A percentile compares a stretch with the other conserved stretches of the same genome.
Conservation (phyloP, 2,888 invertebrate genomes). For the Pyralis farinalis region DNA sequence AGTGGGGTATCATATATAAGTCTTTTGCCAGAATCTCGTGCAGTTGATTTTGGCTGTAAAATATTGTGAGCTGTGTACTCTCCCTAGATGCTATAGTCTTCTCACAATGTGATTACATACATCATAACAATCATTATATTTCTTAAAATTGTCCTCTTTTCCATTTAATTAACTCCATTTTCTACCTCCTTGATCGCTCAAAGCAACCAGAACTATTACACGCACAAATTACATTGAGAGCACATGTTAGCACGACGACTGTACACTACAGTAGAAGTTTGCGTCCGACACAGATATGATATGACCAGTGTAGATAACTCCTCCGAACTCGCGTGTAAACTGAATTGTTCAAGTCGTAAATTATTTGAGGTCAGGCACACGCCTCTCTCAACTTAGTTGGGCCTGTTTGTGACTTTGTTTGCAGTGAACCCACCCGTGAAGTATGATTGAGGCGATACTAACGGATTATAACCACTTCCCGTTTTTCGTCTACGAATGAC, state of each 20-base stretch:
- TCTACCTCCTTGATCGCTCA: conserved; percentile 38
- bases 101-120: too few relatives aligned
- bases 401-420: conserved; percentile 57
- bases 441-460: conserved; percentile 45
- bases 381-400: conserved; percentile 47
- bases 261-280: conserved; percentile 42
- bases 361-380: conserved; percentile 65
- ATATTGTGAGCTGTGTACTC: too few relatives aligned
- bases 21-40: too few relatives aligned
- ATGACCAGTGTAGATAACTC: conserved; percentile 51
- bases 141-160: conserved; percentile 12
- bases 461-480: conserved; percentile 28
- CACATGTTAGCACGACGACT: conserved; percentile 44
- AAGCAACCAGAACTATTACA: conserved; percentile 48
- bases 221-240: conserved; percentile 51
- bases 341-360: conserved; percentile 64
- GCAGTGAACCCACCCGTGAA: conserved; percentile 42
- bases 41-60: too few relatives aligned
- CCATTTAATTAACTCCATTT: conserved; percentile 21
- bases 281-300: conserved; percentile 60
- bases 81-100: too few relatives aligned
- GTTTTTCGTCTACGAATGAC: conserved; percentile 10
- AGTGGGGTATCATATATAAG: too few relatives aligned
- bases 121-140: too few relatives aligned
- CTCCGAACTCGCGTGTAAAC: conserved; percentile 50